Evolutionary conservation across 2,888 invertebrate species (phyloP), one percentile per base, ranked within the genome.

Genomic region (Vanessa cardui): DNA sequence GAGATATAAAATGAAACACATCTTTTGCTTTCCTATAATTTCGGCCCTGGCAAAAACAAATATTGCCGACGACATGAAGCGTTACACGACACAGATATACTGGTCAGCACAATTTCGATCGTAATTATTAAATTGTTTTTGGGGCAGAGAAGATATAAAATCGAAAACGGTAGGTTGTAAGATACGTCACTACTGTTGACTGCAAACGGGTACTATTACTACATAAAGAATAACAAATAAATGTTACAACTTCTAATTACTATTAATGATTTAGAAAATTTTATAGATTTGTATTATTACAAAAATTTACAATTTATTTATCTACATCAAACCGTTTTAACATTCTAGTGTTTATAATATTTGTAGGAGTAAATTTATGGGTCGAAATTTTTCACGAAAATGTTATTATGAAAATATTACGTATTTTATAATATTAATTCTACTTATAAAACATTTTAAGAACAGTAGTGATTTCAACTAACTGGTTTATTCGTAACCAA

Each of bases 261-360:
- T 49, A 49, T 54, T 54, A 52, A 54, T 54, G 6, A 16, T 31
- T 54, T 54, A 54, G 16, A 54, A 31, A 54, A 16, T 6, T 31
- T 54, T 54, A 31, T n/a, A 54, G 39, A 39, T 12, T 49, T 15
- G 26, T 52, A n/a, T 50, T 15, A 31, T 54, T 54, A 54, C 31
- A 54, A 54, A 54, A 54, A 5, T 54, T 52, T 31, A 54, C 31
- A 31, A 54, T 54, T 21, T 50, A 50, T 54, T 54, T 12, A 54
- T 31, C 52, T 54, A 54, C 31, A 54, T n/a, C 52, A 16, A 54
- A 54, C 26, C 52, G 52, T 54, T 54, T 7, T 21, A 54, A 54
- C 52, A 54, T 16, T 54, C 52, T 54, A 54, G n/a, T 21, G 50
- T 50, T 50, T 54, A 31, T 31, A n/a, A 54, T 31, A 31, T 16